Percentiles rank a stretch among this genome's conserved stretches.
Conservation (phyloP, 2,888 invertebrate genomes). For the Nymphalis urticae region DNA sequence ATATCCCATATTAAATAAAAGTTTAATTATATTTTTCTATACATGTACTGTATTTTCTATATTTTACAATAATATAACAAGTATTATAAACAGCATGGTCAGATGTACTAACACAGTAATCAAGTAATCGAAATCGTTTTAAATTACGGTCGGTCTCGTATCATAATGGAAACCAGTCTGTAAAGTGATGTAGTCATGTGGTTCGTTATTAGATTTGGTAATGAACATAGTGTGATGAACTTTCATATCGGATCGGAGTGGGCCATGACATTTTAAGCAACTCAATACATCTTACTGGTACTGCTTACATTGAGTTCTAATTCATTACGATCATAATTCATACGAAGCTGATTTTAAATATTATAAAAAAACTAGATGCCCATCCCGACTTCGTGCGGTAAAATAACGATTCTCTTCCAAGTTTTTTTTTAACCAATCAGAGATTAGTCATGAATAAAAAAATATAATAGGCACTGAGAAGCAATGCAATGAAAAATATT, state of each 20-base stretch:
- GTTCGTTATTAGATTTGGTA: conserved; percentile 71
- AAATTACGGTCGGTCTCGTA: conserved; percentile 45
- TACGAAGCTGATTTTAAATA: neutral
- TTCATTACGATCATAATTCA: conserved; percentile 19
- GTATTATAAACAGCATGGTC: neutral
- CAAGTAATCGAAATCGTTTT: conserved; percentile 8
- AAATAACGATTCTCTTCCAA: too few species aligned
- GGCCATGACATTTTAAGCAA: conserved; percentile 72
- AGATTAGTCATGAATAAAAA: too few species aligned
- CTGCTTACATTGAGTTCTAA: conserved; percentile 29
- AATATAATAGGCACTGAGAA: too few species aligned
- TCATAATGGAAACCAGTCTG: conserved; percentile 61
- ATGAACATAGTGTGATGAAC: conserved; percentile 77
- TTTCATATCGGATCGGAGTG: conserved; percentile 64
- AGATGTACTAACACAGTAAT: conserved; percentile 7
- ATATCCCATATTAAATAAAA: too few species aligned
- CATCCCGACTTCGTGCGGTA: too few species aligned
- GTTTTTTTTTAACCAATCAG: too few species aligned
- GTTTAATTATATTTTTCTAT: too few species aligned
- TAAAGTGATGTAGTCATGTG: conserved; percentile 75
- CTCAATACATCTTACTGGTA: conserved; percentile 55
- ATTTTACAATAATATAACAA: neutral
- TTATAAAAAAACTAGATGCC: conserved; percentile 18
- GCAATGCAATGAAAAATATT: too few species aligned
- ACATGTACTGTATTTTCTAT: neutral